A percentile compares a stretch with the other conserved stretches of the same genome.
Conservation (phyloP, 1,140 invertebrate genomes). For the Archivesica marissinica region DNA sequence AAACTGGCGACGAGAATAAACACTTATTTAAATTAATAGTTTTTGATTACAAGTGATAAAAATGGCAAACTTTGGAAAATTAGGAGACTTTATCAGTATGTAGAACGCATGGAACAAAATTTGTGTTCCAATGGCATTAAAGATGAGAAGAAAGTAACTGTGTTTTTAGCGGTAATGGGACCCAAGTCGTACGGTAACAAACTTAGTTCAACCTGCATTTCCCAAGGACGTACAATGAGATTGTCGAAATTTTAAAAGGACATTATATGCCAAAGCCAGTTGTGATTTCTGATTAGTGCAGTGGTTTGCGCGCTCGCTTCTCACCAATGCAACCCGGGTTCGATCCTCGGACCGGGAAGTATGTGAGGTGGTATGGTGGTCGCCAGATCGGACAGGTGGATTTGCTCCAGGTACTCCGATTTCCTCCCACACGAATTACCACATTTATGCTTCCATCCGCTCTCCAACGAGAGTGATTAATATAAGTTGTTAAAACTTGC, state of each 20-base stretch:
- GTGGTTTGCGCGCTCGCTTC: too few relatives aligned
- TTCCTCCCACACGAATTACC: too few relatives aligned
- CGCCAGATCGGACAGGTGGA: too few relatives aligned
- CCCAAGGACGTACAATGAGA: background rate
- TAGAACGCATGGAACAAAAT: constrained; percentile 27
- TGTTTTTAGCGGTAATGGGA: constrained; percentile 38
- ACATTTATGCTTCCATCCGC: too few relatives aligned
- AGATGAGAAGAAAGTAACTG: constrained; percentile 21
- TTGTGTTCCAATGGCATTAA: constrained; percentile 9
- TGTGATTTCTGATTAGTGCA: too few relatives aligned
- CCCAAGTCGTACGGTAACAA: constrained; percentile 10
- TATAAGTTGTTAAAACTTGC: too few relatives aligned
- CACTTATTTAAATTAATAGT: background rate
- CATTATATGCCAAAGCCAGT: constrained; percentile 25
- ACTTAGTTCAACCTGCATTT: too few relatives aligned
- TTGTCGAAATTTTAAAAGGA: background rate
- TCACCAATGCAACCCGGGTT: too few relatives aligned
- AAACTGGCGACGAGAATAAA: constrained; percentile 17
- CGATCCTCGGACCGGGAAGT: too few relatives aligned
- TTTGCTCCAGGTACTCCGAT: too few relatives aligned
- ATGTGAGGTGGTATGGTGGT: too few relatives aligned
- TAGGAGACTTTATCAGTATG: constrained; percentile 20
- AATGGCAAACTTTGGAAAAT: constrained; percentile 7
- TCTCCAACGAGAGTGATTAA: too few relatives aligned
- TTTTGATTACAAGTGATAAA: background rate